Conservation (phyloP, 2,888 invertebrate species). For the Rhimphoctona megacephalus region DNA sequence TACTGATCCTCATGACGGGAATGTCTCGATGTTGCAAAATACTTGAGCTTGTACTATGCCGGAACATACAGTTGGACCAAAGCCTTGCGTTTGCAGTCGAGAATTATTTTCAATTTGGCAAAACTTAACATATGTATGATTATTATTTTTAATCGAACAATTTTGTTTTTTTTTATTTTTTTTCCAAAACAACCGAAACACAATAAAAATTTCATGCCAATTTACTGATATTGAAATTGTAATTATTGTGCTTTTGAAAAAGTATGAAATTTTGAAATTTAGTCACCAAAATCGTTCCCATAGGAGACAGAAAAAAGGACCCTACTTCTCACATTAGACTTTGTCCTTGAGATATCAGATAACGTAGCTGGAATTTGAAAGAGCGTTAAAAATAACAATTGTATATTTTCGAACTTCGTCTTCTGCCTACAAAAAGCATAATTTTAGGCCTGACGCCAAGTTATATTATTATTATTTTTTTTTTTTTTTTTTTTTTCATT, state of each 20-base stretch:
- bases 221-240: not conserved
- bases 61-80: conserved; percentile 34
- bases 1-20: conserved; percentile 48
- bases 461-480: not conserved
- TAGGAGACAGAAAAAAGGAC: not conserved
- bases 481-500: not conserved
- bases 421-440: conserved; percentile 2
- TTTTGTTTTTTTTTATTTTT: not conserved
- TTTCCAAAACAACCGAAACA: not conserved
- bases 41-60: conserved; percentile 33
- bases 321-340: not conserved
- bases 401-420: conserved; percentile 11
- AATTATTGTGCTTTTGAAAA: not conserved
- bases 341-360: conserved; percentile 25
- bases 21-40: conserved; percentile 45
- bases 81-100: not conserved
- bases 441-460: conserved; percentile 3
- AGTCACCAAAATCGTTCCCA: not conserved
- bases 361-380: conserved; percentile 19
- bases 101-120: not conserved
- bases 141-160: not conserved
- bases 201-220: not conserved
- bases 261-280: not conserved
- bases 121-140: not conserved
- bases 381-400: conserved; percentile 27